A percentile compares a stretch with the other conserved stretches of the same genome.
These are phyloP conservation scores for Xylocampa areola DNA, from an alignment of 2,888 invertebrate species.

Conservation along the genomic window DNA sequence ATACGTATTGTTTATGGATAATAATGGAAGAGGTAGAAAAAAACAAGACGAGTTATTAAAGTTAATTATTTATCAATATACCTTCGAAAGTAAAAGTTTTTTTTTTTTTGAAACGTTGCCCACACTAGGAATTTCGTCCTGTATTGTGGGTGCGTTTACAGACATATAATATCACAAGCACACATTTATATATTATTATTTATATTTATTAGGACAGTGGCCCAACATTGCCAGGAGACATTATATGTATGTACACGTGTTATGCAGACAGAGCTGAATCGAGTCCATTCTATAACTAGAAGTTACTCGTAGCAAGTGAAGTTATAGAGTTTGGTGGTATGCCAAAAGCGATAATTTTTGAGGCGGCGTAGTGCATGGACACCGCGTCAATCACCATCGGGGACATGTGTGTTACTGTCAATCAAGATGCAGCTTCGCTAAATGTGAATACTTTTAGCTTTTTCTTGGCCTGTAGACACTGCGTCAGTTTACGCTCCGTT, in stretches of 20 bases:
- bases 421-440: slow-evolving; percentile 53
- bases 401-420: slow-evolving; percentile 60
- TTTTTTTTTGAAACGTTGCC: too few species aligned
- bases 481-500: slow-evolving; percentile 24
- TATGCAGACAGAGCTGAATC: slow-evolving; percentile 17
- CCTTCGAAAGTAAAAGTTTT: too few species aligned
- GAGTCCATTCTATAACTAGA: slow-evolving; percentile 15
- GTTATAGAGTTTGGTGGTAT: slow-evolving; percentile 69
- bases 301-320: slow-evolving; percentile 46
- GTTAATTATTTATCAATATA: too few species aligned
- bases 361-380: slow-evolving; percentile 69
- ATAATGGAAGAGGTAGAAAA: background rate
- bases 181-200: too few species aligned
- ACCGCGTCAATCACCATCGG: slow-evolving; percentile 68
- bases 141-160: too few species aligned
- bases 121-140: too few species aligned
- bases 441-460: slow-evolving; percentile 48
- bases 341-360: slow-evolving; percentile 77
- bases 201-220: too few species aligned
- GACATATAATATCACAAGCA: too few species aligned
- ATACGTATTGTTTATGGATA: background rate
- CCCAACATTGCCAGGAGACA: too few species aligned
- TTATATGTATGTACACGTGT: slow-evolving; percentile 3
- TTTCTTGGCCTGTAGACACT: slow-evolving; percentile 22
- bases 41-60: slow-evolving; percentile 4